Evolutionary conservation across 2,888 invertebrate genomes (phyloP).

Genomic region (Cephalotes varians): DNA sequence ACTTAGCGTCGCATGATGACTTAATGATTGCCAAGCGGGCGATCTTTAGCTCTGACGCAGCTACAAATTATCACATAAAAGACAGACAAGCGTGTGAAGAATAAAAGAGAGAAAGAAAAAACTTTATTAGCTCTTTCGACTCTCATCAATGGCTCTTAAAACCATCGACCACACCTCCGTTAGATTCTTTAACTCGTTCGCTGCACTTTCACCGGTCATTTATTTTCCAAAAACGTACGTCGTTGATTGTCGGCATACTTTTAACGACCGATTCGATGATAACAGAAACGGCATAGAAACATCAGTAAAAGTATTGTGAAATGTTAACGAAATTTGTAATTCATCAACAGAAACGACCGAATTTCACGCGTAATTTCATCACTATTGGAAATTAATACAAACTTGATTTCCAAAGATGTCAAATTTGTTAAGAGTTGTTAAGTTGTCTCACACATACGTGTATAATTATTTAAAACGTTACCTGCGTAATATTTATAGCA

Average conservation of each 20-base stretch:
- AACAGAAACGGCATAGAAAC: constrained; percentile 24
- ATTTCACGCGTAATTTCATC: not conserved
- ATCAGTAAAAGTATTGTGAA: not conserved
- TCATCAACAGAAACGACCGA: not conserved
- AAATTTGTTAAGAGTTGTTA: not conserved
- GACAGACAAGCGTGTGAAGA: not conserved
- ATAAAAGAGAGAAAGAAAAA: not conserved
- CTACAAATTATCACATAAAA: constrained; percentile 29
- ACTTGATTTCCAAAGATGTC: not conserved
- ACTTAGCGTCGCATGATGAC: not conserved
- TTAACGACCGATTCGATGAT: constrained; percentile 55
- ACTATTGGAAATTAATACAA: not conserved
- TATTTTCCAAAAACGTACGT: constrained; percentile 75
- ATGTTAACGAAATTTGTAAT: not conserved
- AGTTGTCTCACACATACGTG: not conserved
- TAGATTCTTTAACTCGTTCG: constrained; percentile 68
- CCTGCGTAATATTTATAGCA: not conserved
- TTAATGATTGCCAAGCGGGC: constrained; percentile 6
- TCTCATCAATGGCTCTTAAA: constrained; percentile 57
- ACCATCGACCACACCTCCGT: constrained; percentile 66
- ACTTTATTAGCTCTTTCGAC: constrained; percentile 31
- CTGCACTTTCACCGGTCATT: constrained; percentile 77
- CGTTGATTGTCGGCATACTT: constrained; percentile 69
- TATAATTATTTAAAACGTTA: constrained; percentile 5
- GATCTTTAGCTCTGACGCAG: not conserved